phyloP scores from a whole-genome alignment of 2,888 invertebrate species.

The Aelia acuminata region DNA sequence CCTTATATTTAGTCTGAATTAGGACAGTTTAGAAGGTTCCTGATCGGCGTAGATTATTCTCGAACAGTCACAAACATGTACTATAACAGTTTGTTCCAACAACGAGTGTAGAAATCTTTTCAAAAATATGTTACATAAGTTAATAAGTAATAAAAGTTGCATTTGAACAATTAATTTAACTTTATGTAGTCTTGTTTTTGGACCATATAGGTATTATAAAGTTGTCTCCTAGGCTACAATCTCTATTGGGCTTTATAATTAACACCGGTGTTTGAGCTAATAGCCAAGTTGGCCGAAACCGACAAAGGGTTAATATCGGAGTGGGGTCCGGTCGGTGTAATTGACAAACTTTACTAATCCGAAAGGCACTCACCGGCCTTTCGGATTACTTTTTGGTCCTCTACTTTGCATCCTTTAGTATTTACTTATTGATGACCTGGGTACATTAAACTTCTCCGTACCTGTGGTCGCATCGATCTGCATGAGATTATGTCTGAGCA shows the following conservation, averaged over 20 bases:
- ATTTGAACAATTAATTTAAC: too few species aligned
- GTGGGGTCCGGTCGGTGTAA: neutral
- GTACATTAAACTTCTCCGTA: neutral
- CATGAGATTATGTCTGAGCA: too few species aligned
- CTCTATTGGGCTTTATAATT: neutral
- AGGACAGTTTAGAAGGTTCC: too few species aligned
- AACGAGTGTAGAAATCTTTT: too few species aligned
- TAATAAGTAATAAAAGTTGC: too few species aligned
- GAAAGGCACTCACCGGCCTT: neutral
- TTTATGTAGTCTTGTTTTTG: too few species aligned
- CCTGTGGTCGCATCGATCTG: neutral
- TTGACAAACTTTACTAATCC: slow-evolving; percentile 9
- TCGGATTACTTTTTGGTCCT: neutral
- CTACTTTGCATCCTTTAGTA: neutral
- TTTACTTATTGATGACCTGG: neutral
- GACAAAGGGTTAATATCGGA: neutral
- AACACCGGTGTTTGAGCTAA: neutral
- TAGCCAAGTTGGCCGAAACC: neutral
- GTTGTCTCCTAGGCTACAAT: neutral
- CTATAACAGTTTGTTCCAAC: too few species aligned
- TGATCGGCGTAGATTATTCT: too few species aligned
- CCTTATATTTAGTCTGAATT: too few species aligned
- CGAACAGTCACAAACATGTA: too few species aligned
- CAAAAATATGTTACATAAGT: too few species aligned
- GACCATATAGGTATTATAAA: neutral